Percentiles rank a stretch among this genome's conserved stretches.
Conservation (phyloP, 1,140 invertebrate genomes). For the Sycophaga agraensis region DNA sequence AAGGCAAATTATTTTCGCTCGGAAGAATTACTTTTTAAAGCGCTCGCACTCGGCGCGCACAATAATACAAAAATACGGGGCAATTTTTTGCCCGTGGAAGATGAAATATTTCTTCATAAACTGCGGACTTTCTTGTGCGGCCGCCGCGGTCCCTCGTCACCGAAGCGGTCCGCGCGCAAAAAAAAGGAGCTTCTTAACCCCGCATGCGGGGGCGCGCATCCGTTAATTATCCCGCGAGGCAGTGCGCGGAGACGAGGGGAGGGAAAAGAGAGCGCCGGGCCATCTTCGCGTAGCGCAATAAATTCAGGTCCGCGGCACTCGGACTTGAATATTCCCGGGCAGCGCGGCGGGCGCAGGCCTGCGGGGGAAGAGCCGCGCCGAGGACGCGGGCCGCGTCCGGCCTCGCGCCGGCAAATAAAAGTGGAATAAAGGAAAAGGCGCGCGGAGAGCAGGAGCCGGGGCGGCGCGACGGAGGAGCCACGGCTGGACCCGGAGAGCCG, state of each 20-base stretch:
- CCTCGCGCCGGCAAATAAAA: neutral
- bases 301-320: neutral
- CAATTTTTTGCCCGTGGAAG: neutral
- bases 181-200: constrained; percentile 7
- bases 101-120: neutral
- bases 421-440: neutral
- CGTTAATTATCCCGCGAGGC: constrained; percentile 4
- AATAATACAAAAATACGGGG: no score
- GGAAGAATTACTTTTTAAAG: no score
- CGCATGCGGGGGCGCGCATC: no score
- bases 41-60: no score
- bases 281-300: constrained; percentile 2
- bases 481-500: constrained; percentile 33
- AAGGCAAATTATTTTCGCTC: neutral
- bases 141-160: neutral
- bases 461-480: constrained; percentile 32
- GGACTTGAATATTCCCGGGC: neutral
- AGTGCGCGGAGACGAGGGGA: no score
- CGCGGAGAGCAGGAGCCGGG: neutral
- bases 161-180: neutral
- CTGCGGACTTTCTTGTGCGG: neutral
- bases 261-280: constrained; percentile 5
- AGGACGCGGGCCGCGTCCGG: neutral
- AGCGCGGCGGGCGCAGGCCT: neutral
- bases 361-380: neutral